Conservation (phyloP, 2,113 vertebrate species). For the Colistium nudipinnis region DNA sequence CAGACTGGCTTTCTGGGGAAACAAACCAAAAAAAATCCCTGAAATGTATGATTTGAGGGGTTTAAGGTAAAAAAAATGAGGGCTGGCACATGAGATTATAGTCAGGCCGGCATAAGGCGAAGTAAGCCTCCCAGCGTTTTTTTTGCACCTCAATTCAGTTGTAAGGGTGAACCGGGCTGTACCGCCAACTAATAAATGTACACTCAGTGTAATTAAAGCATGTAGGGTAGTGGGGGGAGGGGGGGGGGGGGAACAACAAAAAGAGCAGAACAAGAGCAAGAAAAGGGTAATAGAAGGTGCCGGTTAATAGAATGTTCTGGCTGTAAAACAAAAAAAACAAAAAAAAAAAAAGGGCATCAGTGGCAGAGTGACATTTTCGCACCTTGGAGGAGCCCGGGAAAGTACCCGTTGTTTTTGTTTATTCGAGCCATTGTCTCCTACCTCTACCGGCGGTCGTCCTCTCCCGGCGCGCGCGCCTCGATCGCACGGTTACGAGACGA, state of each 20-base stretch:
- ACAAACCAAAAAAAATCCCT: no score
- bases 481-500: constrained; percentile 50
- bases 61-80: not conserved
- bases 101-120: not conserved
- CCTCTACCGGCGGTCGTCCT: constrained; percentile 69
- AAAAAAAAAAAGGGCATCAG: no score
- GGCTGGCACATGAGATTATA: not conserved
- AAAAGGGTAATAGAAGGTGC: no score
- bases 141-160: not conserved
- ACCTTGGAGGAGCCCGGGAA: constrained; percentile 1
- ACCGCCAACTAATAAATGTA: not conserved
- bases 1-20: no score
- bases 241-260: no score
- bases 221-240: no score
- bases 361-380: constrained; percentile 8
- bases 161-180: not conserved
- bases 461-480: constrained; percentile 40
- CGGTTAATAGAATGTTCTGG: not conserved
- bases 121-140: not conserved
- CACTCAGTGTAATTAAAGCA: not conserved
- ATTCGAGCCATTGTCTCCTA: constrained; percentile 55
- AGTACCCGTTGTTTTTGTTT: constrained; percentile 51
- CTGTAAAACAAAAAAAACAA: no score
- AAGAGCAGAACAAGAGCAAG: no score
- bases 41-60: no score